Evolutionary conservation across 2,888 invertebrate species (phyloP).

Genomic region (Troides oblongomaculatus): DNA sequence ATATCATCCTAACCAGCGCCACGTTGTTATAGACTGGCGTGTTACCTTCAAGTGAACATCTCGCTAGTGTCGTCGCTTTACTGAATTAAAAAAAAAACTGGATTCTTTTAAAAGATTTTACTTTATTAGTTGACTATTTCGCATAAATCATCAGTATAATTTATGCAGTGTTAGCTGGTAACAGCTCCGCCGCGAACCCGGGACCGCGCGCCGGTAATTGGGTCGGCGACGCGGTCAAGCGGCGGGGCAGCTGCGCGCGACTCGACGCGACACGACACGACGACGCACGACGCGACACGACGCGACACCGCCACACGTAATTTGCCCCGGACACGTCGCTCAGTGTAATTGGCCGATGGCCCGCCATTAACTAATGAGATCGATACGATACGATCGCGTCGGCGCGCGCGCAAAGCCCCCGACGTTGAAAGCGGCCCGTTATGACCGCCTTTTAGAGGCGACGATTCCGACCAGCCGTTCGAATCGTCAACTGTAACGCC

Average conservation of each 20-base stretch:
- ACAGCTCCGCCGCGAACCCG: conserved; percentile 9
- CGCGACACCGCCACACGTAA: conserved; percentile 38
- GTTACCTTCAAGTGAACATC: too few species aligned
- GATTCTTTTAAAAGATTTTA: too few species aligned
- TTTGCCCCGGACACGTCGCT: conserved; percentile 75
- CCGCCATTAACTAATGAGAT: conserved; percentile 63
- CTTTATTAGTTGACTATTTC: too few species aligned
- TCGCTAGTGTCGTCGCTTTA: too few species aligned
- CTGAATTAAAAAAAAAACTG: too few species aligned
- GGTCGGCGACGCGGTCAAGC: conserved; percentile 2
- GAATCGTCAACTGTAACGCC: conserved; percentile 13
- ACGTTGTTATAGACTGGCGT: too few species aligned
- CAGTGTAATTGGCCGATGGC: conserved; percentile 68
- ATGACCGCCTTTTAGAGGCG: conserved; percentile 22
- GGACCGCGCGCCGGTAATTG: conserved; percentile 16
- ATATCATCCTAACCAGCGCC: too few species aligned
- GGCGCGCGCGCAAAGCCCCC: conserved; percentile 38
- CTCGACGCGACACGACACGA: conserved; percentile 27
- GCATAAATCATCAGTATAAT: too few species aligned
- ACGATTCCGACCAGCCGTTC: conserved; percentile 6
- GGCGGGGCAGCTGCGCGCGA: background rate
- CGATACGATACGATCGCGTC: conserved; percentile 40
- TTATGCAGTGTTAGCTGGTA: background rate
- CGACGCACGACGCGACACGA: conserved; percentile 32
- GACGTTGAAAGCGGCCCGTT: conserved; percentile 27